Conservation (phyloP, 2,888 invertebrate genomes). For the Creontiades dilutus region DNA sequence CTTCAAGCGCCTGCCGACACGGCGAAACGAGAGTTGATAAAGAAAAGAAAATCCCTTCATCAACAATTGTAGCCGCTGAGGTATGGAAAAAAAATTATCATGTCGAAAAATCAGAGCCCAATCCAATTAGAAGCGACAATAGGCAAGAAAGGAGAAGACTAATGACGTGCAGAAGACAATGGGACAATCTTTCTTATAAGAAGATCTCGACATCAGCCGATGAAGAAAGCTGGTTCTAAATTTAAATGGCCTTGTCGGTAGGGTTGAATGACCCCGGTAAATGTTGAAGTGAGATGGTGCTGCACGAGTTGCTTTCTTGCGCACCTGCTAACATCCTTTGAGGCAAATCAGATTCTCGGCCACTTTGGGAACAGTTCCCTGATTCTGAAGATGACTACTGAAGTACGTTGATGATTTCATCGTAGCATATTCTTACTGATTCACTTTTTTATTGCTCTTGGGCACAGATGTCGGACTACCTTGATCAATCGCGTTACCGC, state of each 20-base stretch:
- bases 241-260: constrained; percentile 33
- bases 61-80: constrained; percentile 23
- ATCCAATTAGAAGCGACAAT: constrained; percentile 50
- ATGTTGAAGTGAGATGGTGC: constrained; percentile 2
- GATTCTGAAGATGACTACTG: too few relatives aligned
- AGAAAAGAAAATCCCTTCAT: background rate
- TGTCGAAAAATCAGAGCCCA: constrained; percentile 14
- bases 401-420: too few relatives aligned
- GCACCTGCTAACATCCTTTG: background rate
- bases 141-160: constrained; percentile 20
- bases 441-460: too few relatives aligned
- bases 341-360: too few relatives aligned
- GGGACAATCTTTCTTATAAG: constrained; percentile 14
- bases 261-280: constrained; percentile 13
- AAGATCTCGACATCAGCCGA: constrained; percentile 35
- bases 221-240: constrained; percentile 47
- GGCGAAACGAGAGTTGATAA: background rate
- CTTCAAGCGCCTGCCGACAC: constrained; percentile 2
- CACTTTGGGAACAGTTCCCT: too few relatives aligned
- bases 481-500: too few relatives aligned
- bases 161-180: constrained; percentile 32
- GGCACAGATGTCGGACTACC: too few relatives aligned
- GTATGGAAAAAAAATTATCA: constrained; percentile 26
- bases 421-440: too few relatives aligned
- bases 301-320: background rate